Evolutionary conservation across 1,140 invertebrate genomes (phyloP).

Genomic region (Drosophila auraria): DNA sequence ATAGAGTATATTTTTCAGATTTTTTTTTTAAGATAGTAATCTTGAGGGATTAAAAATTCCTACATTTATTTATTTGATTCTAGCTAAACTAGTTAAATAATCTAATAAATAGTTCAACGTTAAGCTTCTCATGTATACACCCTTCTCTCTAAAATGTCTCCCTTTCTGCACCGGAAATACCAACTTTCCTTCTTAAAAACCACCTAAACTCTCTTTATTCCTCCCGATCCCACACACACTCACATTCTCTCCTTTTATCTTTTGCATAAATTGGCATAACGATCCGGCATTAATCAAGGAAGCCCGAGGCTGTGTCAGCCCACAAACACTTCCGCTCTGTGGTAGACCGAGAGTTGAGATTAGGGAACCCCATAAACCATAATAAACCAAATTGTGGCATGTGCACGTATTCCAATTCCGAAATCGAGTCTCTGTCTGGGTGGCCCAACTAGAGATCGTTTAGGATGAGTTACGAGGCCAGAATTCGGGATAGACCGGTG

Average conservation of each 20-base stretch:
- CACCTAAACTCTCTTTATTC: background rate
- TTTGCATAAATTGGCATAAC: conserved; percentile 61
- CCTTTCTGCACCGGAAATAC: background rate
- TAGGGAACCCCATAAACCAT: conserved; percentile 36
- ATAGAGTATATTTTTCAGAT: no score
- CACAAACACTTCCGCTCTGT: conserved; percentile 59
- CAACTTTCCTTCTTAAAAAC: background rate
- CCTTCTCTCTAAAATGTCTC: background rate
- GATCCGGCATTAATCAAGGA: conserved; percentile 35
- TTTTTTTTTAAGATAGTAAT: no score
- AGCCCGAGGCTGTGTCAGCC: conserved; percentile 2
- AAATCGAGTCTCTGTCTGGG: conserved; percentile 42
- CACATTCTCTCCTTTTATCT: background rate
- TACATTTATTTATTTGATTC: background rate
- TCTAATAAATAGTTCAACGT: background rate
- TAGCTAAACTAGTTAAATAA: background rate
- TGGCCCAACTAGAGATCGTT: conserved; percentile 61
- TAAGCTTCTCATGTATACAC: background rate
- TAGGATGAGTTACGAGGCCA: conserved; percentile 75
- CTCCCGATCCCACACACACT: conserved; percentile 1
- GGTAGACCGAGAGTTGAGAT: conserved; percentile 25
- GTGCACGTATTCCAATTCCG: conserved; percentile 59
- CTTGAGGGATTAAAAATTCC: no score
- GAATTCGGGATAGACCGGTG: conserved; percentile 29
- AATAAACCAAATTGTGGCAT: conserved; percentile 74